Evolutionary conservation across 92 coral and sea anemone species (phyloP).

Genomic region (Muricea muricata): DNA sequence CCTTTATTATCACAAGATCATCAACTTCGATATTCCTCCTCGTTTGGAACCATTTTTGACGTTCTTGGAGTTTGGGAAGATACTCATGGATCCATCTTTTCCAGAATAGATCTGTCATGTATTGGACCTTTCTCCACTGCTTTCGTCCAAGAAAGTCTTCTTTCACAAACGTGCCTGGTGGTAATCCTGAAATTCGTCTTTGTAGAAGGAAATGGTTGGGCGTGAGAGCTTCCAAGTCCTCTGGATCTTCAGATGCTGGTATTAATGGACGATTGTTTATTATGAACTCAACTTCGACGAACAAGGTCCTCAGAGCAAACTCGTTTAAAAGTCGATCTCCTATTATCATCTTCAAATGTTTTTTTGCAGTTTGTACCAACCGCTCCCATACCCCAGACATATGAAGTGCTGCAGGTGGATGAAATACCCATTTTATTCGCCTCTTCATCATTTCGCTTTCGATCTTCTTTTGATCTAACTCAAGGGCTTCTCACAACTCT

Average conservation of each 20-base stretch:
- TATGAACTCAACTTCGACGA: slow-evolving; percentile 54
- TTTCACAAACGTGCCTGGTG: slow-evolving; percentile 62
- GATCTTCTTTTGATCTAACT: slow-evolving; percentile 56
- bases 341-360: slow-evolving; percentile 55
- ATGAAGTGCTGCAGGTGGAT: slow-evolving; percentile 69
- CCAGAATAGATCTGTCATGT: slow-evolving; percentile 42
- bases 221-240: slow-evolving; percentile 62
- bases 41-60: slow-evolving; percentile 23
- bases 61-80: slow-evolving; percentile 21
- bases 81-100: slow-evolving; percentile 48
- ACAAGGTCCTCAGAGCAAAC: slow-evolving; percentile 52
- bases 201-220: slow-evolving; percentile 73
- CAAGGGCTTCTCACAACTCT: slow-evolving; percentile 59
- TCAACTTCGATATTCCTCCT: slow-evolving; percentile 15
- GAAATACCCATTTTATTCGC: slow-evolving; percentile 65
- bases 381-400: slow-evolving; percentile 72
- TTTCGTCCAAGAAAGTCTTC: slow-evolving; percentile 54
- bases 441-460: slow-evolving; percentile 50
- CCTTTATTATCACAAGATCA: slow-evolving; percentile 31
- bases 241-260: slow-evolving; percentile 65
- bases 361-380: slow-evolving; percentile 60
- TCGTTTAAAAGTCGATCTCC: slow-evolving; percentile 67
- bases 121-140: slow-evolving; percentile 55
- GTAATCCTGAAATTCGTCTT: slow-evolving; percentile 47
- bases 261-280: slow-evolving; percentile 58